Base-by-base conservation (phyloP, 2,797 vertebrate species). In the Takifugu ocellatus region DNA sequence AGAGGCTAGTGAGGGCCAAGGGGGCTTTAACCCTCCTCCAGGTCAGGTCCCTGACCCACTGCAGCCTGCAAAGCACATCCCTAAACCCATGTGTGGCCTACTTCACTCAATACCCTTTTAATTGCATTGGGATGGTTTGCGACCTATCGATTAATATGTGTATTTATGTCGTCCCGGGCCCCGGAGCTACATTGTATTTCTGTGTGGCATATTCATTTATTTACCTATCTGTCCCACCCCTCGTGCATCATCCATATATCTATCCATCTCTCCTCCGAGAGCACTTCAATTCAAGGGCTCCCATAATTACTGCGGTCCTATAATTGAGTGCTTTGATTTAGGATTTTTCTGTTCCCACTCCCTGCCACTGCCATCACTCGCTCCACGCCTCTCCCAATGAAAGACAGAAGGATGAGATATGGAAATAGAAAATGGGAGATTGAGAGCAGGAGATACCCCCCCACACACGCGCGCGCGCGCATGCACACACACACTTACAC, bases 301-400 rank as follows among this genome's bases (percentile, higher is more conserved):
- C 83, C 78, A 87, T 90, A 91, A 91, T 92, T 90, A 91, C 84
- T 77, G 82, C 81, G 81, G 84, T 64, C 86, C 88, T 89, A 88
- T 91, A 90, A 91, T 90, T 90, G 89, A 91, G 83, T 87, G 86
- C 88, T 91, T 89, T 91, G 88, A 91, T 90, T 90, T 90, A 90
- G 85, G 86, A 89, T 88, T 89, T 84, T 85, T 87, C 82, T 81
- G 79, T 87, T 86, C 78, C 78, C 78, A 82, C 79, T 77, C 70
- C 68, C 66, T 78, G 74, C 77, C 76, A 72, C 72, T 72, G 63
- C 82, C 85, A 86, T 85, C 82, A 83, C 74, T 85, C 80, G 75
- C 82, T 77, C 72, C 68, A 69, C 78, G 78, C 81, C 80, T 86
- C 77, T 79, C 67, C 74, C 82, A 85, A 83, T 81, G 84, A 85